These are phyloP conservation scores for Andrena praecox DNA, from an alignment of 2,888 invertebrate species.

Conservation along the genomic window DNA sequence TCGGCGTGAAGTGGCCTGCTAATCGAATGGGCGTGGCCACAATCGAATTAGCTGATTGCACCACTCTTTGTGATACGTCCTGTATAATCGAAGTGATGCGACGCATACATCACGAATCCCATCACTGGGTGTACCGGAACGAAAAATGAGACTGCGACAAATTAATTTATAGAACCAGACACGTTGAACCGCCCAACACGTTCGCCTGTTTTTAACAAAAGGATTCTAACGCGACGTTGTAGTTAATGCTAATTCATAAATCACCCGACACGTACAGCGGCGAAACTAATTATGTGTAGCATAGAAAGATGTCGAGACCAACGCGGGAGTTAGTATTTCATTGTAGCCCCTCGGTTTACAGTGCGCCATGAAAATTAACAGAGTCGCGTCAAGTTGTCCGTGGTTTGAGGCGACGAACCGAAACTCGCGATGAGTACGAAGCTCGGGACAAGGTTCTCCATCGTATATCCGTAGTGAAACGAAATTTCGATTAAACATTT, in stretches of 20 bases:
- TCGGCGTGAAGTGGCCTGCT: no score
- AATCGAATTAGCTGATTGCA: no score
- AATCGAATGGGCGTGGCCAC: no score
- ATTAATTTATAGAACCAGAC: not conserved
- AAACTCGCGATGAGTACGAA: conserved; percentile 22
- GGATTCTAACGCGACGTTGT: not conserved
- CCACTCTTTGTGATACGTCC: no score
- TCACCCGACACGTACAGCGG: conserved; percentile 22
- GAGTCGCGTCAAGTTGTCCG: conserved; percentile 57
- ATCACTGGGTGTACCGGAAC: not conserved
- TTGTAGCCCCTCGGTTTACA: conserved; percentile 57
- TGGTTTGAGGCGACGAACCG: conserved; percentile 34
- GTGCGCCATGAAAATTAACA: conserved; percentile 66
- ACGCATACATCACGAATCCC: not conserved
- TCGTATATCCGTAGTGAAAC: not conserved
- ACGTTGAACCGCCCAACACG: not conserved
- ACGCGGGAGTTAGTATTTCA: conserved; percentile 46
- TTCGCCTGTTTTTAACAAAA: conserved; percentile 5
- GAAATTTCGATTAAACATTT: conserved; percentile 25
- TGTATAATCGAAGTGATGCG: no score
- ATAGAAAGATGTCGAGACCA: conserved; percentile 50
- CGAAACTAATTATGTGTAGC: conserved; percentile 54
- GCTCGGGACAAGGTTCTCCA: conserved; percentile 24
- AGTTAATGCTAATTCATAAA: conserved; percentile 49
- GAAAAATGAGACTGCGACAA: not conserved